Evolutionary conservation across 2,797 vertebrate species (phyloP), one percentile per base, ranked within the genome.

Genomic region (Sebastolobus alascanus): DNA sequence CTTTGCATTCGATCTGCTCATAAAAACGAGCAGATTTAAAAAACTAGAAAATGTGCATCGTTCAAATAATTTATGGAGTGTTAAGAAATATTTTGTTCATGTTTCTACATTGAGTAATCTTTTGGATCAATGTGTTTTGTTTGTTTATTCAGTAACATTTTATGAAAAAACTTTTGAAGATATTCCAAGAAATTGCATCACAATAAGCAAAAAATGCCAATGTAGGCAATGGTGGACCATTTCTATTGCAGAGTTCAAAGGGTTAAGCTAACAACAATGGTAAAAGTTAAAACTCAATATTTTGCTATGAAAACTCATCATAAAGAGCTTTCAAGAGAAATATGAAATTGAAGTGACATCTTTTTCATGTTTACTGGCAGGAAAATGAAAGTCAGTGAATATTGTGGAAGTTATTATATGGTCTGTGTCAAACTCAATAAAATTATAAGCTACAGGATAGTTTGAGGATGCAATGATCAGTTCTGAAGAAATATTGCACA

Each of bases 401-500:
- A 18, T 9, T 72, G 18, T 22, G 37, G 25, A 79, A 20, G n/a
- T 73, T 73, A 22, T 75, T 61, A 8, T 22, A 56, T 35, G 18
- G 2, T 29, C 18, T 12, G 9, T 69, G 31, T 59, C 20, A 58
- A 70, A 77, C 31, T 33, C 46, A 54, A 27, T 37, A 22, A 14
- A 71, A 72, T 38, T 1, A 58, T 31, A 65, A 22, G 20, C 22
- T 65, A 9, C n/a, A 52, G 18, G 55, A 46, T n/a, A 25, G 38
- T 66, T 73, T 50, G 20, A 25, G 22, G 37, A 67, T 68, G 16
- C 20, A 74, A 77, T 7, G 0, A 46, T 68, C 52, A 22, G 2
- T 55, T 73, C 29, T 73, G 10, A 54, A 74, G 68, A 79, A 70
- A 73, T 54, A 73, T 14, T 73, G n/a, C 7, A n/a, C 4, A n/a